Conservation (phyloP, 1,140 invertebrate genomes). For the Zophobas atratus region DNA sequence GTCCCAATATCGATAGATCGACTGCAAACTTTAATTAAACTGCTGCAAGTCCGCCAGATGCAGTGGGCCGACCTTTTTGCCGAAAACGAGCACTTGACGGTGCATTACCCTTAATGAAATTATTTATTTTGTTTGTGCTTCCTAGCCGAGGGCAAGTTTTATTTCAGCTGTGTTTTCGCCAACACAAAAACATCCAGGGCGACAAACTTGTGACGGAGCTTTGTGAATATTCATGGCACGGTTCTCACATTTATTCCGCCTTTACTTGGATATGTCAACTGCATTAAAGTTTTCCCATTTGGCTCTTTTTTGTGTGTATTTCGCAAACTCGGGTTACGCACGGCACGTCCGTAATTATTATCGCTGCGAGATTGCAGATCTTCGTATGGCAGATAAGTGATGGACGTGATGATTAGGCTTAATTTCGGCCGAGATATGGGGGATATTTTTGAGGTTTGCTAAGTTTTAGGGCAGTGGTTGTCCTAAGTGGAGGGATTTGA, state of each 20-base stretch:
- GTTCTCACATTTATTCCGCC: constrained; percentile 34
- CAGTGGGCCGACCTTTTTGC: neutral
- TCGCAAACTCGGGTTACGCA: neutral
- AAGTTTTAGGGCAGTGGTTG: too few species aligned
- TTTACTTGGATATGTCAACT: constrained; percentile 42
- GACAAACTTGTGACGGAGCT: constrained; percentile 21
- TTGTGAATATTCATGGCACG: constrained; percentile 37
- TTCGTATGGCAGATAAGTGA: neutral
- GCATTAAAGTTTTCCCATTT: constrained; percentile 42
- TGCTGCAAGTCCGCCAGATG: too few species aligned
- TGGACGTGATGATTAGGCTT: neutral
- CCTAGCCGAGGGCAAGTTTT: neutral
- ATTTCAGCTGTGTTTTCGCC: neutral
- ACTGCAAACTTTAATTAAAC: constrained; percentile 24
- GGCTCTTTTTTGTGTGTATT: constrained; percentile 23
- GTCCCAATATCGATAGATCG: neutral
- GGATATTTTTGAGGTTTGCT: too few species aligned
- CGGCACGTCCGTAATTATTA: constrained; percentile 30
- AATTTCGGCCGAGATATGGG: too few species aligned
- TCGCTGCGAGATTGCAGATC: constrained; percentile 1
- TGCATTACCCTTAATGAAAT: constrained; percentile 34
- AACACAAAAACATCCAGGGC: neutral
- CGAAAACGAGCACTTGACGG: neutral
- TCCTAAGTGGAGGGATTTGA: too few species aligned
- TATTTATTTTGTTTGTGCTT: constrained; percentile 22